Evolutionary conservation across 2,888 invertebrate species (phyloP).

Genomic region (Dorcus parallelipipedus): DNA sequence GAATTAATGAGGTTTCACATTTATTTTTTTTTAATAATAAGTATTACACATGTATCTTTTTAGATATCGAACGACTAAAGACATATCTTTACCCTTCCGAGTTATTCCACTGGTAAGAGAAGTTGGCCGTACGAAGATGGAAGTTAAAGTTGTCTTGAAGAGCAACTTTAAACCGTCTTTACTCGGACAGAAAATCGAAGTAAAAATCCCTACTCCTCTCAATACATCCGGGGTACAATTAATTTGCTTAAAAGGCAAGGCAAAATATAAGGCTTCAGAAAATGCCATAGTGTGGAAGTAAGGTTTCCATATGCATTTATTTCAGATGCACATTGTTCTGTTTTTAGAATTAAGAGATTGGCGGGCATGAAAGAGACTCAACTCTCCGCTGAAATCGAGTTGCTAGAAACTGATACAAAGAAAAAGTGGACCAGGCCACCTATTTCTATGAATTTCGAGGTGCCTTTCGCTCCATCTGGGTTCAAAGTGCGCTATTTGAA

Average conservation of each 20-base stretch:
- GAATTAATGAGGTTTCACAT: conserved; percentile 87
- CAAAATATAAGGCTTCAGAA: conserved; percentile 99
- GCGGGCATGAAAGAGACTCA: conserved; percentile 99
- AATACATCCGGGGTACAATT: conserved; percentile 99
- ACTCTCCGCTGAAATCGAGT: conserved; percentile 97
- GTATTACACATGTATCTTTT: conserved; percentile 11
- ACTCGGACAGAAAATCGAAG: conserved; percentile 98
- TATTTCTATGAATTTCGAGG: conserved; percentile 99
- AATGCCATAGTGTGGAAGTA: conserved; percentile 89
- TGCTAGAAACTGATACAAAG: conserved; percentile 97
- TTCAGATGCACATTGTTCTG: background rate
- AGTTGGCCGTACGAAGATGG: conserved; percentile 99
- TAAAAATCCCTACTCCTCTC: conserved; percentile 96
- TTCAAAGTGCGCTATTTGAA: conserved; percentile 99
- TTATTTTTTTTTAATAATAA: background rate
- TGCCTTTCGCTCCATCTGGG: conserved; percentile 99
- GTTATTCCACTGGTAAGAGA: conserved; percentile 98
- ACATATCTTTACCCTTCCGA: conserved; percentile 98
- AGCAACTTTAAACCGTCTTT: conserved; percentile 98
- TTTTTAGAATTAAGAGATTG: conserved; percentile 79
- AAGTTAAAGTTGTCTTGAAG: conserved; percentile 98
- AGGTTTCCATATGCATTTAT: conserved; percentile 12
- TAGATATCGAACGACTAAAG: conserved; percentile 98
- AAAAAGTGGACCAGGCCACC: conserved; percentile 99
- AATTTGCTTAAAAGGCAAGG: conserved; percentile 98